These are phyloP conservation scores for Drosophila ustulata DNA, from an alignment of 2,888 invertebrate genomes.

Conservation along the genomic window DNA sequence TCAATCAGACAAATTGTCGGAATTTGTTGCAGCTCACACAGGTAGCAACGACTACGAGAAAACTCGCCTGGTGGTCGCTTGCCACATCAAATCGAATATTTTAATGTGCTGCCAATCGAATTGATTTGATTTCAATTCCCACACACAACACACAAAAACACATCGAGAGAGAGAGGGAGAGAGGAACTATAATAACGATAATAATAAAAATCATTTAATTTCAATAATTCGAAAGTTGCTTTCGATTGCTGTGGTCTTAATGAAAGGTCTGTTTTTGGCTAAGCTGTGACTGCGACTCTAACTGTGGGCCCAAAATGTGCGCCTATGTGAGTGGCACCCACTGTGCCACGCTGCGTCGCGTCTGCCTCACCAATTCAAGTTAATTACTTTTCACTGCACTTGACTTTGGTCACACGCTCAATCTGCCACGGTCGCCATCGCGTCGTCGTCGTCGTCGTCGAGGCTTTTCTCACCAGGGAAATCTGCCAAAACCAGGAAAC, in stretches of 20 bases:
- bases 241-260: constrained; percentile 51
- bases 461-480: constrained; percentile 80
- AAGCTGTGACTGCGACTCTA: constrained; percentile 42
- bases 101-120: constrained; percentile 78
- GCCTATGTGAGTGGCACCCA: constrained; percentile 49
- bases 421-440: constrained; percentile 53
- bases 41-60: constrained; percentile 20
- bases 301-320: constrained; percentile 15
- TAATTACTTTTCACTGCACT: constrained; percentile 80
- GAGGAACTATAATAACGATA: constrained; percentile 38
- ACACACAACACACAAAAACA: constrained; percentile 32
- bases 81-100: constrained; percentile 71
- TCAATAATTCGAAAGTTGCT: constrained; percentile 76
- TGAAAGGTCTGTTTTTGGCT: constrained; percentile 58
- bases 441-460: constrained; percentile 48
- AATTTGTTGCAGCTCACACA: constrained; percentile 35
- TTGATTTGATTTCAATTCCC: constrained; percentile 63
- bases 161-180: not conserved
- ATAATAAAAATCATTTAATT: constrained; percentile 71
- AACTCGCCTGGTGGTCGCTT: constrained; percentile 67
- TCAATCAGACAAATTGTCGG: constrained; percentile 64
- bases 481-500: constrained; percentile 71
- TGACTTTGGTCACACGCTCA: constrained; percentile 80
- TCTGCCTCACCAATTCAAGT: constrained; percentile 66
- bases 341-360: constrained; percentile 47